Base-by-base conservation (phyloP, 2,797 vertebrate species). In the Sitta carolinensis region DNA sequence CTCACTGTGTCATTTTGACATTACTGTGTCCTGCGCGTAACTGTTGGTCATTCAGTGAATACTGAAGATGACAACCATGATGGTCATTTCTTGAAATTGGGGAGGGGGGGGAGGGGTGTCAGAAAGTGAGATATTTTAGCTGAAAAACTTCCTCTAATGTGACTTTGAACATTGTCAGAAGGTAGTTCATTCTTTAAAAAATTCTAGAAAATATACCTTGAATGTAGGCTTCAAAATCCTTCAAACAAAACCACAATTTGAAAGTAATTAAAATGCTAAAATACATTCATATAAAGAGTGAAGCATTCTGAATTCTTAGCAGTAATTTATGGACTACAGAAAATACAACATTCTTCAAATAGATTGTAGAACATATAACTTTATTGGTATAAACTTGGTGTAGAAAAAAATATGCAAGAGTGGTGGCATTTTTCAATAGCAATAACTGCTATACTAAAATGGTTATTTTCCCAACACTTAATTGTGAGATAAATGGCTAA, bases 81-180 rank as follows among this genome's bases (percentile, higher is more conserved):
- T 16, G 10, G 17, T 58, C 29, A 5, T 30, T 50, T 74, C 69
- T 52, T 45, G n/a, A 78, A 74, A 89, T 6, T 19, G 22, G 4
- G 3, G 3, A 3, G 1, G 0, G 19, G 3, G 3, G 4, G 1
- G 0, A 10, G 10, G 36, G 36, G 36, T 36, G 36, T 36, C 7
- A 7, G 36, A 9, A 30, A 4, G 5, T 48, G 17, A 69, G 38
- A 82, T 1, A 54, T 78, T 83, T 47, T 61, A 84, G n/a, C 30
- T 54, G 36, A n/a, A 90, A 74, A 90, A 4, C 15, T 32, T 61
- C 25, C n/a, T 73, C 9, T 68, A 26, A 58, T 62, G 11, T 79
- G 10, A 6, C 66, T 92, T 75, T 72, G 58, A 64, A 76, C 17
- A 47, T 63, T 43, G 10, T 69, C 27, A 55, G 32, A 51, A 17